Percentiles rank a stretch among this genome's conserved stretches.
Conservation (phyloP, 2,888 invertebrate species). For the Chrysolina oricalcia region DNA sequence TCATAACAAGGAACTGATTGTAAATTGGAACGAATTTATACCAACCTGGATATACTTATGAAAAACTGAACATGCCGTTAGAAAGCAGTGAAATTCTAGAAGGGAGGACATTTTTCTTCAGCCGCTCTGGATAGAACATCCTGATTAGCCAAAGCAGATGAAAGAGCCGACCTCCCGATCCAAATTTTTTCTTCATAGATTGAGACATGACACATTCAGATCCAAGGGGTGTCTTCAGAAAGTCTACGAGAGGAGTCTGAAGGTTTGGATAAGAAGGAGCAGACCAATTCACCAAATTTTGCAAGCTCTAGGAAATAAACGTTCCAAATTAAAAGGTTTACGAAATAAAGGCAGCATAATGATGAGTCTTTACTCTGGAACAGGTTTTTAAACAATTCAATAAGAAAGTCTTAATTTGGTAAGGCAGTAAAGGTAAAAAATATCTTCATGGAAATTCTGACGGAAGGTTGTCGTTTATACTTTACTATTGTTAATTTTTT, state of each 20-base stretch:
- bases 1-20: slow-evolving; percentile 19
- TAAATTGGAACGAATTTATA: background rate
- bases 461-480: slow-evolving; percentile 51
- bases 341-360: slow-evolving; percentile 54
- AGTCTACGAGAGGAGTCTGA: background rate
- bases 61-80: background rate
- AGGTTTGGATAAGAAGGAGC: background rate
- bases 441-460: slow-evolving; percentile 45
- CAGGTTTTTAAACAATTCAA: slow-evolving; percentile 19
- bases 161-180: background rate
- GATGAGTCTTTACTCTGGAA: slow-evolving; percentile 49
- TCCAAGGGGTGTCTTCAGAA: background rate
- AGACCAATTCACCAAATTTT: slow-evolving; percentile 10
- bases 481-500: slow-evolving; percentile 48
- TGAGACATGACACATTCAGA: background rate
- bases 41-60: background rate
- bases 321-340: slow-evolving; percentile 9
- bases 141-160: background rate
- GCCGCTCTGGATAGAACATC: background rate
- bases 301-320: background rate
- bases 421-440: slow-evolving; percentile 48
- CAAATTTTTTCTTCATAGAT: background rate
- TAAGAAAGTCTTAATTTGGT: slow-evolving; percentile 37
- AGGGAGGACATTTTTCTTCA: background rate
- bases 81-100: background rate